Percentiles rank a stretch among this genome's conserved stretches.
Conservation (phyloP, 2,113 vertebrate species). For the Sminthopsis crassicaudata region DNA sequence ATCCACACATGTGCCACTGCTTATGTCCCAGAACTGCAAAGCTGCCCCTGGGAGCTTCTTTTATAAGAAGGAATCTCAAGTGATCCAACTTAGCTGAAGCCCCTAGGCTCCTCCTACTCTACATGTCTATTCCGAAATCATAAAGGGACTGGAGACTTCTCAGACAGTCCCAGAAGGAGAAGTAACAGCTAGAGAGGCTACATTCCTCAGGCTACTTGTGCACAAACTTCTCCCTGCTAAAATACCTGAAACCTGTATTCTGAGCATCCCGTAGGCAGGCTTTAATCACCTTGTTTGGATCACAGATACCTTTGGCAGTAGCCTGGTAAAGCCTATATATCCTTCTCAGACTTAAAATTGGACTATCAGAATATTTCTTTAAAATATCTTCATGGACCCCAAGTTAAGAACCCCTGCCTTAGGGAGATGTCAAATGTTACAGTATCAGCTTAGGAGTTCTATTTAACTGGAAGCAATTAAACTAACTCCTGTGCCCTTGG, state of each 20-base stretch:
- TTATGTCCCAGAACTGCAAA: background rate
- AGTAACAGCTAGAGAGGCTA: background rate
- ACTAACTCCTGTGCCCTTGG: slow-evolving; percentile 22
- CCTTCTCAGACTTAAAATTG: background rate
- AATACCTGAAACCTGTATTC: background rate
- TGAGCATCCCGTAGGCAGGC: background rate
- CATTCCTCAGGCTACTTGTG: background rate
- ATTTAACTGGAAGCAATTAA: slow-evolving; percentile 30
- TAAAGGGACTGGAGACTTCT: background rate
- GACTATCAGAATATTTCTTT: slow-evolving; percentile 8
- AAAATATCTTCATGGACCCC: slow-evolving; percentile 13
- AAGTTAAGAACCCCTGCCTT: slow-evolving; percentile 25
- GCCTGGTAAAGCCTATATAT: background rate
- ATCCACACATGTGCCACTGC: background rate
- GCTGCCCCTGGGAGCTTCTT: background rate
- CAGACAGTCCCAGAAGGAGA: background rate
- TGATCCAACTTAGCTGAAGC: background rate
- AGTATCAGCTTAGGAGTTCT: slow-evolving; percentile 9
- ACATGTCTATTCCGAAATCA: background rate
- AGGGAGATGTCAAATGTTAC: background rate
- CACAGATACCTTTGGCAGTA: background rate
- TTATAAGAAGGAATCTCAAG: background rate
- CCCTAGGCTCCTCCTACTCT: background rate
- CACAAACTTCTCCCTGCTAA: background rate
- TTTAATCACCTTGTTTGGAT: background rate